Conservation (phyloP, 2,113 vertebrate species). For the Tragelaphus imberbis region DNA sequence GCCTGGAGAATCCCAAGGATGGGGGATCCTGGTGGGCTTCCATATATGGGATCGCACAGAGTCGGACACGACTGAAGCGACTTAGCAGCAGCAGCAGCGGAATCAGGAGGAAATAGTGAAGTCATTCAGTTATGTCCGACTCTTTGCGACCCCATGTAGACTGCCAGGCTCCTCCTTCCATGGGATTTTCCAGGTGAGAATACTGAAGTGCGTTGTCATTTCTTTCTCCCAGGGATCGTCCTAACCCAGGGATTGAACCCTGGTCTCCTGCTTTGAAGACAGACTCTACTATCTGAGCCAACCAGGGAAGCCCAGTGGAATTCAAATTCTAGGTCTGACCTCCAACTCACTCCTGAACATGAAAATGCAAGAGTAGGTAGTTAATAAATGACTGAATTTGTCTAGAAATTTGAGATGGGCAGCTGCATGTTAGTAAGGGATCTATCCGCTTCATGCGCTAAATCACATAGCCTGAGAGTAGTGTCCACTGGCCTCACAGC, state of each 20-base stretch:
- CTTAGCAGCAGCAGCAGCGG: no score
- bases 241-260: not conserved
- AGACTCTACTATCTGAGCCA: not conserved
- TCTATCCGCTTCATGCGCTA: not conserved
- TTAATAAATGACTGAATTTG: not conserved
- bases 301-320: not conserved
- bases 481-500: not conserved
- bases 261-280: not conserved
- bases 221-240: not conserved
- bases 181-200: not conserved
- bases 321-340: not conserved
- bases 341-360: not conserved
- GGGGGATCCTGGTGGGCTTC: no score
- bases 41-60: no score
- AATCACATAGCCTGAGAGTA: not conserved
- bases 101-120: not conserved
- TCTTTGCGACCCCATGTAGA: not conserved
- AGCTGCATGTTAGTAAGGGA: not conserved
- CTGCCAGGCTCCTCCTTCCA: not conserved
- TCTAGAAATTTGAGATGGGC: not conserved
- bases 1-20: no score
- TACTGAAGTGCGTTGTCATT: not conserved
- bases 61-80: no score
- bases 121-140: rapidly evolving
- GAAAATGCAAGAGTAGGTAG: not conserved